phyloP scores from a whole-genome alignment of 1,140 invertebrate genomes.

The Conus ventricosus region DNA sequence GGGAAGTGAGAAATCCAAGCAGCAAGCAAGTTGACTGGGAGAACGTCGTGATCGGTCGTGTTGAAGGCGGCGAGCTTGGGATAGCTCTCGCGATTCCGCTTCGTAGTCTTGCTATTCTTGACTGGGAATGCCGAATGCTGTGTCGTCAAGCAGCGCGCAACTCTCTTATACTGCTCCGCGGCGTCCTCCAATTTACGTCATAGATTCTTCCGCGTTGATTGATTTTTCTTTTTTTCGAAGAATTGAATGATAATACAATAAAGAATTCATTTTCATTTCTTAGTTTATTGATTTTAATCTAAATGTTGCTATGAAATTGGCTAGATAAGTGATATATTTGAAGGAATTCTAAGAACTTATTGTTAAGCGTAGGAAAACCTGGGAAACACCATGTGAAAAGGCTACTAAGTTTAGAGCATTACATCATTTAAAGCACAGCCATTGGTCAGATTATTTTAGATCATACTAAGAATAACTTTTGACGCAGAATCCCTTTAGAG shows the following conservation, averaged over 20 bases:
- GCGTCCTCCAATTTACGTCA: not conserved
- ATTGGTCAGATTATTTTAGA: constrained; percentile 30
- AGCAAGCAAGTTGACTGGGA: constrained; percentile 3
- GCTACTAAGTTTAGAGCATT: constrained; percentile 40
- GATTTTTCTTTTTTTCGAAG: not conserved
- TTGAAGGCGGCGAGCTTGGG: not conserved
- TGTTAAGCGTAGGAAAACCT: not conserved
- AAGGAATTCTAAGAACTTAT: constrained; percentile 5
- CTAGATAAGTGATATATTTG: not conserved
- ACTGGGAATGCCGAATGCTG: constrained; percentile 31
- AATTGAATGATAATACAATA: not conserved
- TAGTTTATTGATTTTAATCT: not conserved
- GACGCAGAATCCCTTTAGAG: constrained; percentile 38
- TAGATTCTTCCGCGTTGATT: constrained; percentile 7
- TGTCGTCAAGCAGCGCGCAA: constrained; percentile 26
- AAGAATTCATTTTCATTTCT: too few relatives aligned
- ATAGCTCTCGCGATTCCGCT: constrained; percentile 1
- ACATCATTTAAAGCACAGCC: constrained; percentile 35
- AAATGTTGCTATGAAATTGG: not conserved
- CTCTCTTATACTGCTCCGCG: constrained; percentile 19
- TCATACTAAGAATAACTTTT: constrained; percentile 38
- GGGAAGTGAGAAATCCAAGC: not conserved
- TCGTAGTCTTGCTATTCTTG: constrained; percentile 19
- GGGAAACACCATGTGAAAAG: constrained; percentile 16
- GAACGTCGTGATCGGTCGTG: not conserved